Evolutionary conservation across 53 echinoderm and acorn worm genomes (phyloP).

Genomic region (Crossaster papposus): DNA sequence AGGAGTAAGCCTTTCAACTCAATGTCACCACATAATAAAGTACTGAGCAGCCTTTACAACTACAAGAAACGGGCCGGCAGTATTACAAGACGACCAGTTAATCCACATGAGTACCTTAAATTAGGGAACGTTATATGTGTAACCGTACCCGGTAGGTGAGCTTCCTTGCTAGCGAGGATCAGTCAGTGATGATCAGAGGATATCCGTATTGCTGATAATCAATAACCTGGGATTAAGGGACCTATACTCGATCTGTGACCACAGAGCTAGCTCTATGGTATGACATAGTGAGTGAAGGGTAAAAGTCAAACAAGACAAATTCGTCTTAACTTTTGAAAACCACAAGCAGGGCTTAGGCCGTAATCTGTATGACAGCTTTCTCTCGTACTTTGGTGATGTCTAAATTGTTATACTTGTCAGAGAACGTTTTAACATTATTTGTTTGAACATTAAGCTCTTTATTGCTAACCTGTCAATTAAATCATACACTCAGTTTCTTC

Average conservation of each 20-base stretch:
- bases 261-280: not conserved
- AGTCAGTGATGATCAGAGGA: not conserved
- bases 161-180: not conserved
- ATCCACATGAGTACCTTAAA: conserved; percentile 1
- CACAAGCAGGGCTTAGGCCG: too few species aligned
- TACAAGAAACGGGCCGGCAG: conserved; percentile 4
- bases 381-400: too few species aligned
- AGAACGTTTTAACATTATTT: too few species aligned
- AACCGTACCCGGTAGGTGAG: not conserved
- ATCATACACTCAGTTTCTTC: too few species aligned
- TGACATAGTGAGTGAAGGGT: not conserved
- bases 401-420: too few species aligned
- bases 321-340: too few species aligned
- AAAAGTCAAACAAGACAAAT: too few species aligned
- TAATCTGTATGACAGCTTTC: too few species aligned
- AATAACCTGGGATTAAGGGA: not conserved
- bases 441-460: too few species aligned
- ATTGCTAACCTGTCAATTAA: too few species aligned
- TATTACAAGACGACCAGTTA: too few species aligned
- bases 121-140: not conserved
- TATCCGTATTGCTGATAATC: not conserved
- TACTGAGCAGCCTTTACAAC: not conserved
- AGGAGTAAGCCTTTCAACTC: not conserved
- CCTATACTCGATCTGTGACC: not conserved
- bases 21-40: not conserved